These are phyloP conservation scores for Mycalesis mineus DNA, from an alignment of 2,888 invertebrate genomes.

Conservation along the genomic window DNA sequence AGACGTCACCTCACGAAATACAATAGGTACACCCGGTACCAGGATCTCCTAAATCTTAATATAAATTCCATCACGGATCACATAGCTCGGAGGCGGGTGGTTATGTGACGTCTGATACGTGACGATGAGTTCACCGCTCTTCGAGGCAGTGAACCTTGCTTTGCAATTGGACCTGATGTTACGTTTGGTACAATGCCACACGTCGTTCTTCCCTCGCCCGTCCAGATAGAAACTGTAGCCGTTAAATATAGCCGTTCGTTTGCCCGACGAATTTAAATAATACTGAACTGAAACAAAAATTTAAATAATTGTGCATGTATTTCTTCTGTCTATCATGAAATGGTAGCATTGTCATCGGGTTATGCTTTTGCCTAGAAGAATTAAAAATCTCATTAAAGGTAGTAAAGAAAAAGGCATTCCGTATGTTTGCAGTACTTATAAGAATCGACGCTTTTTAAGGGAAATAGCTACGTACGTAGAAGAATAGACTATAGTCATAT, in stretches of 20 bases:
- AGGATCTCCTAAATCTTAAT: neutral
- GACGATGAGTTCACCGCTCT: neutral
- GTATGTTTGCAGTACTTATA: too few relatives aligned
- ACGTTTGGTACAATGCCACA: constrained; percentile 27
- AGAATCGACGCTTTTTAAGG: too few relatives aligned
- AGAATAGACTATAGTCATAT: too few relatives aligned
- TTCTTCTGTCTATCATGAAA: too few relatives aligned
- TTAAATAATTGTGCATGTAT: neutral
- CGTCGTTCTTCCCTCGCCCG: constrained; percentile 10
- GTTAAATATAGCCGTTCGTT: constrained; percentile 26
- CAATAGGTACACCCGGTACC: too few relatives aligned
- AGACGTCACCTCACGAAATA: too few relatives aligned
- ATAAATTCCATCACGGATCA: neutral
- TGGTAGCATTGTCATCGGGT: too few relatives aligned
- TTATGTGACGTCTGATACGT: neutral
- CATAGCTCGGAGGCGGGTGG: neutral
- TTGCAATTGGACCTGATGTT: neutral
- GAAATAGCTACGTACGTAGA: too few relatives aligned
- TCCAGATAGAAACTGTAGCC: constrained; percentile 29
- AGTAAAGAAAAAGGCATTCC: too few relatives aligned
- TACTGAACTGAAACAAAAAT: constrained; percentile 26
- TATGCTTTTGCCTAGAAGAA: too few relatives aligned
- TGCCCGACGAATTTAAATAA: constrained; percentile 27
- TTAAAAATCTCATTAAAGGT: too few relatives aligned
- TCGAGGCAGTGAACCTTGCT: neutral